Conservation (phyloP, 2,113 vertebrate species). For the Illadopsis cleaveri region DNA sequence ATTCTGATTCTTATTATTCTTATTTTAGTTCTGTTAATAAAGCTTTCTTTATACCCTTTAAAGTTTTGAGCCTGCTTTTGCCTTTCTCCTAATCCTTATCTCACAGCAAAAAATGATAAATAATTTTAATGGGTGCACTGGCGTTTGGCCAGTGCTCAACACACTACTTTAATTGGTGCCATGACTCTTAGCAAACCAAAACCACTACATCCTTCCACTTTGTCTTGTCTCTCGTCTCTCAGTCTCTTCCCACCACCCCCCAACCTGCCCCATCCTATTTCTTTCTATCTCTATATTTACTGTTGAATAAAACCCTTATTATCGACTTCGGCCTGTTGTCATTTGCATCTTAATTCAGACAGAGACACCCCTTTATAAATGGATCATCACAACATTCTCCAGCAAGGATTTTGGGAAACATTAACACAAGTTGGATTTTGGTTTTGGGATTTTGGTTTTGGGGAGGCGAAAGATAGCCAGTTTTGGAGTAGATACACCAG, state of each 20-base stretch:
- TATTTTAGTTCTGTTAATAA: neutral
- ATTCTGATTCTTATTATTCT: neutral
- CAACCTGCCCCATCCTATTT: accelerated
- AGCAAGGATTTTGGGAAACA: neutral
- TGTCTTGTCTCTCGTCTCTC: too few relatives aligned
- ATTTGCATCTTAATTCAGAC: accelerated
- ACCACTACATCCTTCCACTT: neutral
- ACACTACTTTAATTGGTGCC: neutral
- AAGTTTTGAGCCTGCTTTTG: neutral
- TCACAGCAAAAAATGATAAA: neutral
- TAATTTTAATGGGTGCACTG: neutral
- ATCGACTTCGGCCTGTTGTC: accelerated
- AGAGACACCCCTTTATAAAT: neutral
- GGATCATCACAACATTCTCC: neutral
- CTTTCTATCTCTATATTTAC: neutral
- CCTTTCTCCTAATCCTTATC: neutral
- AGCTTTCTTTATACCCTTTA: neutral
- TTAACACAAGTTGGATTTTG: neutral
- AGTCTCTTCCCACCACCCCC: accelerated
- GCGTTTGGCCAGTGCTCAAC: accelerated
- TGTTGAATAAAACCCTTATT: neutral
- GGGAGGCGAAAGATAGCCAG: neutral
- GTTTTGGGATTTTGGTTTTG: neutral
- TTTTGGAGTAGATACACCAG: neutral
- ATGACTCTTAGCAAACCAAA: neutral